Conservation (phyloP, 37 sponge, comb jelly and placozoan genomes). For the Halichondria panicea region DNA sequence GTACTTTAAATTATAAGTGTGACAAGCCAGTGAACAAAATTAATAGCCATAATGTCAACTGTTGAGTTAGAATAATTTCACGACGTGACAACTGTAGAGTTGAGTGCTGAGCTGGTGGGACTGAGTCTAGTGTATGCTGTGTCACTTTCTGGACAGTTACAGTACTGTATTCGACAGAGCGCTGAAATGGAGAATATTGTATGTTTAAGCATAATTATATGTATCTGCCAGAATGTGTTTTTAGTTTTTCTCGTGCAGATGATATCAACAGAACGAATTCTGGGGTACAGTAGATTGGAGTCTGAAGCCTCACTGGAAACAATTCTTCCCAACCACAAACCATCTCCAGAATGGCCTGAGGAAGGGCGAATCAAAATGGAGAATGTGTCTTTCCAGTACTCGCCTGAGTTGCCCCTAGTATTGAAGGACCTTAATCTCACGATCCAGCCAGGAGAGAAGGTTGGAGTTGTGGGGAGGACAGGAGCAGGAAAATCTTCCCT, state of each 20-base stretch:
- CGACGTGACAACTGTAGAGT: no score
- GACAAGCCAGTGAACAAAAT: no score
- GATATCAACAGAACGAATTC: slow-evolving; percentile 56
- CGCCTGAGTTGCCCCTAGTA: slow-evolving; percentile 30
- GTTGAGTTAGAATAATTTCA: no score
- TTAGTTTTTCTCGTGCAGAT: slow-evolving; percentile 21
- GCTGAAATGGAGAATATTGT: slow-evolving; percentile 86
- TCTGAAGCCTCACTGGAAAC: slow-evolving; percentile 70
- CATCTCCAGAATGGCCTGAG: slow-evolving; percentile 21
- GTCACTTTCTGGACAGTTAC: slow-evolving; percentile 75
- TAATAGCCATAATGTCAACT: no score
- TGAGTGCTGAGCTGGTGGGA: slow-evolving; percentile 61
- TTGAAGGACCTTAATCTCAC: slow-evolving; percentile 41
- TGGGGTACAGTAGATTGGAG: slow-evolving; percentile 59
- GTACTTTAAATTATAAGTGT: no score
- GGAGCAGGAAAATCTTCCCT: slow-evolving; percentile 96
- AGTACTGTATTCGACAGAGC: slow-evolving; percentile 75
- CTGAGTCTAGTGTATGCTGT: slow-evolving; percentile 73
- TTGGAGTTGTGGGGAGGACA: slow-evolving; percentile 90
- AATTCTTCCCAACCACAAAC: slow-evolving; percentile 3
- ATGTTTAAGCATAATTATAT: slow-evolving; percentile 4
- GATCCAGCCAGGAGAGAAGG: slow-evolving; percentile 67
- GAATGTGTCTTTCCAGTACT: slow-evolving; percentile 47
- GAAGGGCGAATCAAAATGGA: slow-evolving; percentile 12
- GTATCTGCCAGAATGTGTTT: not conserved